Evolutionary conservation across 2,888 invertebrate species (phyloP), one percentile per base, ranked within the genome.

Genomic region (Caenorhabditis sp.): DNA sequence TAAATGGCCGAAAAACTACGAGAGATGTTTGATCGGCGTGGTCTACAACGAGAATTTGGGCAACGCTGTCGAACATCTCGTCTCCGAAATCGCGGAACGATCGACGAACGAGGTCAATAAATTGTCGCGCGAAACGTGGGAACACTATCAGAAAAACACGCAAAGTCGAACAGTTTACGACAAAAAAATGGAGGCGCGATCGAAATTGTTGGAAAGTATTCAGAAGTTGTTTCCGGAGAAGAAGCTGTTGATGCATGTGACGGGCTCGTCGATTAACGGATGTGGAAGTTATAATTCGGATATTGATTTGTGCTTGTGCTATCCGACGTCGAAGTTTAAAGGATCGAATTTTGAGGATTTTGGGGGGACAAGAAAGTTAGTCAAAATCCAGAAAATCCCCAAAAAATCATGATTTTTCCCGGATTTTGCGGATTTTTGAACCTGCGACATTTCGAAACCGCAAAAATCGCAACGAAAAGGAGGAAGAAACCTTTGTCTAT

Each of bases 211-310:
- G 31, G 43, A 66, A 1, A 57, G 65, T 19, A 60, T 77, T 63
- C 57, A 66, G 54, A 58, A 58, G 69, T n/a, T 76, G 19, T 62
- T 65, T 51, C 54, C 68, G 1, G 68, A 65, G 1, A 73, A 65
- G 26, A 8, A 1, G 1, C 24, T 73, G 1, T 53, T 10, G 23
- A 43, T 78, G 37, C 77, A 66, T 61, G 79, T 79, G 6, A 80
- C 81, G 2, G 84, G 84, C 5, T 83, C 83, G 6, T 86, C 86
- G 0, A 69, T 87, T n/a, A 87, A 86, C 58, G 85, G 85, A 6
- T 85, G 86, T 60, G 87, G 87, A 10, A 70, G 81, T 14, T 85
- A 71, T 73, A 85, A 85, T 53, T 83, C 85, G 0, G 87, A 87
- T 62, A 81, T 87, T 80, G 87, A 87, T 51, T 66, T 87, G 43